Conservation (phyloP, 2,113 vertebrate species). For the Struthidea cinerea region DNA sequence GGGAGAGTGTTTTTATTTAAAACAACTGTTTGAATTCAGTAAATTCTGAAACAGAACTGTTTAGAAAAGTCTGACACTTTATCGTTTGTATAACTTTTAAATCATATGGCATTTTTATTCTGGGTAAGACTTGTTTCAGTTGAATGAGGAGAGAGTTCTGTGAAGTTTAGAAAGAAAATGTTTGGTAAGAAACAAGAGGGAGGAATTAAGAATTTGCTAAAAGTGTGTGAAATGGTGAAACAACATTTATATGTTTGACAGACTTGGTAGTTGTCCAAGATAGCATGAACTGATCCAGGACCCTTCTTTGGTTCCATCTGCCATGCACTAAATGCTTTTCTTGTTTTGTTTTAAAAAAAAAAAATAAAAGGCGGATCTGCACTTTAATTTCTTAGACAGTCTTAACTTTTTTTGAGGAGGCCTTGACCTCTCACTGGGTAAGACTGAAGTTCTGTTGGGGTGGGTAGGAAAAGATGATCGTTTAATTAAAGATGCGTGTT, state of each 20-base stretch:
- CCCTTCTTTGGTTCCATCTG: neutral
- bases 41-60: neutral
- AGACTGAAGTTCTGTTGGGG: neutral
- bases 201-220: neutral
- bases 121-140: neutral
- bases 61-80: neutral
- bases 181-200: neutral
- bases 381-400: neutral
- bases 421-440: neutral
- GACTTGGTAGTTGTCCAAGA: neutral
- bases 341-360: neutral
- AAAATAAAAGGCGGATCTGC: neutral
- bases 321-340: neutral
- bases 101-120: neutral
- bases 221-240: neutral
- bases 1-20: neutral
- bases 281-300: neutral
- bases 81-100: neutral
- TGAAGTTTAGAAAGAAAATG: neutral
- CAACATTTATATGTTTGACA: neutral
- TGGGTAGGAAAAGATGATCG: neutral
- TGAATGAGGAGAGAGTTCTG: neutral
- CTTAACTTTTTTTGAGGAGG: neutral
- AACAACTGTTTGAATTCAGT: neutral
- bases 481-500: neutral